Base-by-base conservation (phyloP, 2,888 invertebrate species). In the Papilio protenor region DNA sequence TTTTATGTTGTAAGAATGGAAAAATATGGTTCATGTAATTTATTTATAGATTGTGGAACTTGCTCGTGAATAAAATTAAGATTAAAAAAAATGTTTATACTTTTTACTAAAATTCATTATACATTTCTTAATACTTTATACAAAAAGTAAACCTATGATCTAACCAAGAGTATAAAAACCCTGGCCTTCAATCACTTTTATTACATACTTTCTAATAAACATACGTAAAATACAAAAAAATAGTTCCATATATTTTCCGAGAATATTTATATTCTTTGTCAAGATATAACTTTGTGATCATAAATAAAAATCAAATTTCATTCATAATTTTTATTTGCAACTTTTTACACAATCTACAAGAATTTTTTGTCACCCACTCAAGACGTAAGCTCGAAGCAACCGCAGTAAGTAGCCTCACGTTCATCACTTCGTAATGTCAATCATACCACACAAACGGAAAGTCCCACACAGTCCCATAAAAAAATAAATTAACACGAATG, bases 251-350 rank as follows among this genome's bases (percentile, higher is more conserved):
- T 27, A 2, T 27, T 27, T 27, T 27, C 2, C 27, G 27, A 1
- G 27, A 27, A 2, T 27, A 27, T 27, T 27, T 27, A 27, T 27
- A 27, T 27, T 27, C 27, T 2, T 27, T 27, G 27, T 27, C 27
- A 27, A 27, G 27, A 12, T 14, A 49, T 12, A 49, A 16, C 16
- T 14, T 49, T 47, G 10, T 49, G 16, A 1, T 5, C 49, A 33
- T 18, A 45, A 77, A 82, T 80, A 83, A 80, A 82, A 78, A 47
- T 84, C 77, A 82, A 82, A 81, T 79, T 80, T 80, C 33, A n/a
- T 47, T 75, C 47, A 45, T 76, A 47, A 73, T 73, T 52, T 77
- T 77, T 78, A 76, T 79, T 79, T 76, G 49, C 64, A 78, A 79
- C 73, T 79, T 80, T 74, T 75, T 80, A 79, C 75, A 79, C 78